These are phyloP conservation scores for Drosophila paucipuncta DNA, from an alignment of 2,888 invertebrate genomes.

Conservation along the genomic window DNA sequence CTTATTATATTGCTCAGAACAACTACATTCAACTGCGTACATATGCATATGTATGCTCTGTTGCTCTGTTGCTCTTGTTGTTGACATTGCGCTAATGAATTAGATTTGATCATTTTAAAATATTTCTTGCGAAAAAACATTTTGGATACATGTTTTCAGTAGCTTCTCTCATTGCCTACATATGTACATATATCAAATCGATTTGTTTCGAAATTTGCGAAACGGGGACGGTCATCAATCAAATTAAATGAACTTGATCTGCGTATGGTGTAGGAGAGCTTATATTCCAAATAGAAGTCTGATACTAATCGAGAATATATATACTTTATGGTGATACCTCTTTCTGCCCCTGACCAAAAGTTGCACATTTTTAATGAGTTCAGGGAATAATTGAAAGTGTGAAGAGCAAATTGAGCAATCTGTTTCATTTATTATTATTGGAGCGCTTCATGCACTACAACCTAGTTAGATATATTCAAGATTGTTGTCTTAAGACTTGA, in stretches of 20 bases:
- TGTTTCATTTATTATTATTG: neutral
- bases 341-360: neutral
- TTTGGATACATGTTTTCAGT: neutral
- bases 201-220: neutral
- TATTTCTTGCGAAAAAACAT: neutral
- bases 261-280: neutral
- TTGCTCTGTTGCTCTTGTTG: conserved; percentile 5
- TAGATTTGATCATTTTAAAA: neutral
- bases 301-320: neutral
- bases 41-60: neutral
- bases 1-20: conserved; percentile 15
- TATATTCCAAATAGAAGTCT: neutral
- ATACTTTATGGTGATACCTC: neutral
- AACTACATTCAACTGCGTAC: neutral
- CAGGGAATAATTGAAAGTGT: neutral
- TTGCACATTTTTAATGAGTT: neutral
- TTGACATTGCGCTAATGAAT: conserved; percentile 17
- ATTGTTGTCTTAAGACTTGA: neutral
- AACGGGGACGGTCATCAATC: neutral
- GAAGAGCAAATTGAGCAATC: neutral
- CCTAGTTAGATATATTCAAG: neutral
- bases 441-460: neutral
- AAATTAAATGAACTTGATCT: neutral
- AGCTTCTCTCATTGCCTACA: neutral
- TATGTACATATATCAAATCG: neutral